Evolutionary conservation across 2,888 invertebrate genomes (phyloP).

Genomic region (Ephialtes manifestator): DNA sequence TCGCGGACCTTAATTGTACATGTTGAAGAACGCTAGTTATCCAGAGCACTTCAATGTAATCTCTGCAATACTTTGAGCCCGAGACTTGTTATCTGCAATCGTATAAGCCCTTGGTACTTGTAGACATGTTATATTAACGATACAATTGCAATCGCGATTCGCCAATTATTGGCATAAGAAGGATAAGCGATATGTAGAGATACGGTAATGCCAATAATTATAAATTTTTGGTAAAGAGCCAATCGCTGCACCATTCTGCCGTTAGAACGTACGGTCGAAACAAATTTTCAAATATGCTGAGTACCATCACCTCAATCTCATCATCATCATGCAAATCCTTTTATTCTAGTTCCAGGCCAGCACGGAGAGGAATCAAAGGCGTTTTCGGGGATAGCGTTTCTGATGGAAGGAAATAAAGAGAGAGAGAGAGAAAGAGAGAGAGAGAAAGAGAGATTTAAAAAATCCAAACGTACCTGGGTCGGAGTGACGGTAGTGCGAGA

Average conservation of each 20-base stretch:
- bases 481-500: conserved; percentile 36
- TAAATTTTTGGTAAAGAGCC: neutral
- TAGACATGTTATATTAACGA: no score
- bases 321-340: conserved; percentile 58
- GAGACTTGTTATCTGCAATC: no score
- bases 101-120: no score
- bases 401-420: conserved; percentile 37
- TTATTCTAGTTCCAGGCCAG: conserved; percentile 25
- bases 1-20: no score
- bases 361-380: conserved; percentile 19
- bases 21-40: no score
- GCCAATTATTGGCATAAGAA: neutral
- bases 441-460: no score
- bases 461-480: neutral
- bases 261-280: neutral
- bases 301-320: conserved; percentile 29
- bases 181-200: neutral
- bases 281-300: neutral
- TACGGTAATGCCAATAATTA: neutral
- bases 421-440: neutral
- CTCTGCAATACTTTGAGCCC: no score
- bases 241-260: neutral
- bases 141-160: no score
- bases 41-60: no score
- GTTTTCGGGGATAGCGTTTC: conserved; percentile 1